Evolutionary conservation across 1,140 invertebrate genomes (phyloP).

Genomic region (Ridgeia piscesae): DNA sequence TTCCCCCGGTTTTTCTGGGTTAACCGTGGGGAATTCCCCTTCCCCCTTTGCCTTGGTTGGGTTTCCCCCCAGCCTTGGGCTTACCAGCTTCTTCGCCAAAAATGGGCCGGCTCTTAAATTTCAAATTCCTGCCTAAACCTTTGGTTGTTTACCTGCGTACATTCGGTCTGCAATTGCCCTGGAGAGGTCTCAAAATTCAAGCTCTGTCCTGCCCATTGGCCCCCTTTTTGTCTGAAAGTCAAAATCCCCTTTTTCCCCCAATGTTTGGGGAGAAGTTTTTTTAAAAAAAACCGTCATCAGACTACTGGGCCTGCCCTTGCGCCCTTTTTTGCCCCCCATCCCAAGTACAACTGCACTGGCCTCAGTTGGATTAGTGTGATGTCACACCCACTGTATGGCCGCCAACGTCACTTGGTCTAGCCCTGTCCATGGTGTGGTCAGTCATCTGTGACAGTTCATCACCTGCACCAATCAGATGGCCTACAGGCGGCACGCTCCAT

Average conservation of each 20-base stretch:
- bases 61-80: background rate
- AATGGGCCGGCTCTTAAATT: background rate
- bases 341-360: background rate
- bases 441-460: background rate
- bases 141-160: background rate
- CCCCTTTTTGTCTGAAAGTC: too few relatives aligned
- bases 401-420: background rate
- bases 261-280: too few relatives aligned
- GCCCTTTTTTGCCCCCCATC: background rate
- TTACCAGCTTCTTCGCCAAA: background rate
- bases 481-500: background rate
- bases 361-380: background rate
- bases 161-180: too few relatives aligned
- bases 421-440: background rate
- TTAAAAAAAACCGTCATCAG: too few relatives aligned
- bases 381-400: background rate
- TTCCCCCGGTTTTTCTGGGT: too few relatives aligned
- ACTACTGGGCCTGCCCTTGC: too few relatives aligned
- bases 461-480: background rate
- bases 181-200: background rate
- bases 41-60: background rate
- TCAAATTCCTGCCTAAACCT: background rate
- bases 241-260: too few relatives aligned
- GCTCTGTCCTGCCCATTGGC: too few relatives aligned
- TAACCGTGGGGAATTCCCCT: background rate